Evolutionary conservation across 2,888 invertebrate genomes (phyloP).

Genomic region (Eurytoma californica): DNA sequence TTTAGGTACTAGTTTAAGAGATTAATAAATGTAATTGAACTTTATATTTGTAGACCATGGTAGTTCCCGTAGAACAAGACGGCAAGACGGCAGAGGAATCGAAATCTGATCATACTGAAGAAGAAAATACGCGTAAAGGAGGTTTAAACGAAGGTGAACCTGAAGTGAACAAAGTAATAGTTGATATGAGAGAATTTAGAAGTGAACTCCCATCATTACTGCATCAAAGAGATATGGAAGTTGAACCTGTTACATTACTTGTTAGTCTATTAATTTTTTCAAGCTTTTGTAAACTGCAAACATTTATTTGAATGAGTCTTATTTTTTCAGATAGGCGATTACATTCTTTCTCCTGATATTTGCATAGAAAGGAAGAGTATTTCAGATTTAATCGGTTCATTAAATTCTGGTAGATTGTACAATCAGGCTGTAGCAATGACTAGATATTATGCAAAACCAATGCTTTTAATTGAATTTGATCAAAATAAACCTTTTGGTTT

Average conservation of each 20-base stretch:
- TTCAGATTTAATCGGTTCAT: slow-evolving; percentile 95
- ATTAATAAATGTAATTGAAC: slow-evolving; percentile 17
- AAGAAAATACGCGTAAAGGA: slow-evolving; percentile 81
- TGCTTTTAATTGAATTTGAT: slow-evolving; percentile 97
- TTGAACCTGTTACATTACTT: slow-evolving; percentile 91
- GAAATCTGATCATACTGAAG: slow-evolving; percentile 63
- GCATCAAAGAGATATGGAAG: slow-evolving; percentile 93
- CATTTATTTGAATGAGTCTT: background rate
- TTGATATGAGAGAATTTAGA: slow-evolving; percentile 98
- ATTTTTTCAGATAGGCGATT: slow-evolving; percentile 90
- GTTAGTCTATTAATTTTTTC: slow-evolving; percentile 71
- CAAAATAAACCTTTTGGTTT: slow-evolving; percentile 93
- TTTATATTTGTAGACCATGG: slow-evolving; percentile 82
- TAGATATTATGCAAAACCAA: slow-evolving; percentile 89
- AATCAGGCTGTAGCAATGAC: slow-evolving; percentile 97
- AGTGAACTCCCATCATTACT: slow-evolving; percentile 96
- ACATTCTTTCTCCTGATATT: slow-evolving; percentile 96
- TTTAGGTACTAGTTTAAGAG: too few relatives aligned
- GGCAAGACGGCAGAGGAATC: slow-evolving; percentile 80
- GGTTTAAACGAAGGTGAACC: slow-evolving; percentile 72
- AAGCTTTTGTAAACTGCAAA: slow-evolving; percentile 5
- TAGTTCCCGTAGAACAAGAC: slow-evolving; percentile 91
- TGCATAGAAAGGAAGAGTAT: slow-evolving; percentile 98
- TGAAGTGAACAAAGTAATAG: slow-evolving; percentile 79
- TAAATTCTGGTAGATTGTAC: slow-evolving; percentile 95